Conservation (phyloP, 2,113 vertebrate species). For the Paradoxurus hermaphroditus region DNA sequence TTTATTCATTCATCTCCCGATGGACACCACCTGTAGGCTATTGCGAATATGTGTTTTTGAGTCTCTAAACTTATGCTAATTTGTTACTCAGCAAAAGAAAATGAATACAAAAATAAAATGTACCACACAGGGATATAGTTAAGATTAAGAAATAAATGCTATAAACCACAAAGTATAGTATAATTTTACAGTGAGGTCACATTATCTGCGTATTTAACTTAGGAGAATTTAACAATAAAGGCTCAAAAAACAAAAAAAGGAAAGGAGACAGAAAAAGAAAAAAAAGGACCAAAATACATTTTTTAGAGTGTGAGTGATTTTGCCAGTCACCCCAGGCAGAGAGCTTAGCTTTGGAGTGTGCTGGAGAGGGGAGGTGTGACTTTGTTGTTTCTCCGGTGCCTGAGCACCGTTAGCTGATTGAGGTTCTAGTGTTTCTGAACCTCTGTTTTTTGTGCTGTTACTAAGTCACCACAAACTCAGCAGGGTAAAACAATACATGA, state of each 20-base stretch:
- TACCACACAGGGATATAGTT: background rate
- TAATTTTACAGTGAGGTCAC: background rate
- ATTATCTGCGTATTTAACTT: background rate
- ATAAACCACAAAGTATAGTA: background rate
- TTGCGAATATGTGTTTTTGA: background rate
- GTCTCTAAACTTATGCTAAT: background rate
- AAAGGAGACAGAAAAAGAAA: background rate
- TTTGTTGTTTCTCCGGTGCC: background rate
- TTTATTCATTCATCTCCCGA: background rate
- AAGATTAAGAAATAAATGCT: background rate
- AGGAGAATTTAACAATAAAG: background rate
- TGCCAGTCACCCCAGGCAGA: too few relatives aligned
- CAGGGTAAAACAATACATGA: too few relatives aligned
- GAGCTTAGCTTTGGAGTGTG: background rate
- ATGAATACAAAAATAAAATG: background rate
- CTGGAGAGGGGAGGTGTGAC: background rate
- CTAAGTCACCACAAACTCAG: background rate
- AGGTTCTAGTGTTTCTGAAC: background rate
- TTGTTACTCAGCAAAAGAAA: background rate
- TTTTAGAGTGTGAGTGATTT: background rate
- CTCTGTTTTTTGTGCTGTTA: background rate
- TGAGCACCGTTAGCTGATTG: background rate
- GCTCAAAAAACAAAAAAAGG: background rate
- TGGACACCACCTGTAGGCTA: background rate
- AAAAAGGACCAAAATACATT: background rate